A percentile compares a stretch with the other conserved stretches of the same genome.
These are phyloP conservation scores for Nesogale talazaci DNA, from an alignment of 2,113 vertebrate genomes.

Conservation along the genomic window DNA sequence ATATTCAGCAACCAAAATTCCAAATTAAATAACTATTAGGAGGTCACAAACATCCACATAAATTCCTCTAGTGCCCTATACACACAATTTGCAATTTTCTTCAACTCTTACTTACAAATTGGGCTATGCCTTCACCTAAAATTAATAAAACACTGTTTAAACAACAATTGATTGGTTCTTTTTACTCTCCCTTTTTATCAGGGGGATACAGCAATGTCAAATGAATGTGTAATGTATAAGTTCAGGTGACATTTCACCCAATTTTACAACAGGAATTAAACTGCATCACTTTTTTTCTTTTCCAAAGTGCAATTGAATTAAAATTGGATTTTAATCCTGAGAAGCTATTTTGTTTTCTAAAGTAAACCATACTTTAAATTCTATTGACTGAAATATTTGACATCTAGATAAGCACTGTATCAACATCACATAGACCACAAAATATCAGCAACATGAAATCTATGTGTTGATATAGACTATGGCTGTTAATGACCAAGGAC, in stretches of 20 bases:
- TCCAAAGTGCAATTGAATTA: conserved; percentile 73
- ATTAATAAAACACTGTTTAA: not conserved
- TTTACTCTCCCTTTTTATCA: conserved; percentile 59
- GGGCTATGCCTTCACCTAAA: not conserved
- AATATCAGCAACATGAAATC: conserved; percentile 42
- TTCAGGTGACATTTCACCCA: conserved; percentile 55
- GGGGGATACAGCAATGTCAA: conserved; percentile 69
- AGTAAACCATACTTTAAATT: conserved; percentile 23
- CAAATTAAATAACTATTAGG: conserved; percentile 39
- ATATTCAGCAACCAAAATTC: not conserved
- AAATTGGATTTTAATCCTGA: conserved; percentile 66
- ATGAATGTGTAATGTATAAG: conserved; percentile 60
- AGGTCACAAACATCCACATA: not conserved
- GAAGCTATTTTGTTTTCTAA: conserved; percentile 47
- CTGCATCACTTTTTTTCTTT: conserved; percentile 71
- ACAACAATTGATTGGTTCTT: conserved; percentile 16
- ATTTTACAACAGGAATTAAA: conserved; percentile 81
- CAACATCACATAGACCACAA: not conserved
- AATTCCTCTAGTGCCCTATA: conserved; percentile 5
- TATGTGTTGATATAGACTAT: conserved; percentile 20
- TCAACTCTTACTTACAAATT: not conserved
- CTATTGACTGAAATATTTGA: conserved; percentile 47
- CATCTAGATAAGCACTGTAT: conserved; percentile 41
- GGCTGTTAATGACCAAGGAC: conserved; percentile 16
- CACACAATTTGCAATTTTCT: not conserved